These are phyloP conservation scores for Eremophila alpestris DNA, from an alignment of 2,797 vertebrate species.

Conservation along the genomic window DNA sequence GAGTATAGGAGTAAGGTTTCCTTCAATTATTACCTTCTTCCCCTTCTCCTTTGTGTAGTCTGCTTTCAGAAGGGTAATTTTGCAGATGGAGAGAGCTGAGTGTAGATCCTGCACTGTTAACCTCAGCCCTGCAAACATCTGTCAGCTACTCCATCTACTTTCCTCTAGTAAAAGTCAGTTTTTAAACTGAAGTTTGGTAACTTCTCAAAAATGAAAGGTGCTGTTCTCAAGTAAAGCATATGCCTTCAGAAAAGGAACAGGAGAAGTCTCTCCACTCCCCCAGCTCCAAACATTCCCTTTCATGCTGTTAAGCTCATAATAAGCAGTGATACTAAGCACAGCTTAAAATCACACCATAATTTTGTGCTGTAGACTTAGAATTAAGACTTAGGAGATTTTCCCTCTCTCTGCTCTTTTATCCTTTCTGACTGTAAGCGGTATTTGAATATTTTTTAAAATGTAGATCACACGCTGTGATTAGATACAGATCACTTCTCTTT, in stretches of 20 bases:
- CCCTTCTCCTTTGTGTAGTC: background rate
- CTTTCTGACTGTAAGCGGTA: background rate
- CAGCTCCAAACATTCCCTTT: background rate
- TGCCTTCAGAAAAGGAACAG: background rate
- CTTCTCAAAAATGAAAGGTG: background rate
- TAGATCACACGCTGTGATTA: background rate
- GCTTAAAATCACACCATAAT: background rate
- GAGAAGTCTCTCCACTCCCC: background rate
- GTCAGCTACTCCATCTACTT: background rate
- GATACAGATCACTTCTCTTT: background rate
- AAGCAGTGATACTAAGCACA: background rate
- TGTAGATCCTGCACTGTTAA: background rate
- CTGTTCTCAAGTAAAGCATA: background rate
- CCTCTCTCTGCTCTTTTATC: background rate
- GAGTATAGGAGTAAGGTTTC: background rate
- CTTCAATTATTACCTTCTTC: background rate
- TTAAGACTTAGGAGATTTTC: background rate
- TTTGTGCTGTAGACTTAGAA: background rate
- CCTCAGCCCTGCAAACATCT: background rate
- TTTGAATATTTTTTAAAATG: background rate
- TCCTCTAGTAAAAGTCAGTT: background rate
- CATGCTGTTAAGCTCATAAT: background rate
- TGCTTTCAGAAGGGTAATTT: background rate
- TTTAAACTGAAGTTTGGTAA: background rate
- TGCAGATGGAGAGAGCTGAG: background rate